These are phyloP conservation scores for Burhinus bistriatus DNA, from an alignment of 2,113 vertebrate genomes.

Conservation along the genomic window DNA sequence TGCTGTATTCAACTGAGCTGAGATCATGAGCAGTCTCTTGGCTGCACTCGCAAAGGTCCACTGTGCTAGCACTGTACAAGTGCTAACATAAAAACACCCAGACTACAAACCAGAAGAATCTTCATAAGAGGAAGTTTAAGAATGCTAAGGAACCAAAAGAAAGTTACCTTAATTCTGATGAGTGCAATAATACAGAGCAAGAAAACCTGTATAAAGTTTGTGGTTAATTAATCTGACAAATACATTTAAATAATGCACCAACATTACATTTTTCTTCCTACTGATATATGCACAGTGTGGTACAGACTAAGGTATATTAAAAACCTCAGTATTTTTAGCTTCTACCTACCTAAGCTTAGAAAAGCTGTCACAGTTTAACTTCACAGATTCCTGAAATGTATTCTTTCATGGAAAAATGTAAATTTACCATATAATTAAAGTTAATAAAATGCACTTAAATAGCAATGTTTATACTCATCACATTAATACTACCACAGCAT, in stretches of 20 bases:
- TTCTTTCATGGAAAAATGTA: background rate
- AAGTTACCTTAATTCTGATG: background rate
- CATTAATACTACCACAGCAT: background rate
- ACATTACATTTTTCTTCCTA: background rate
- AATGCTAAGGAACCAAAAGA: background rate
- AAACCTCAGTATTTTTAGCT: background rate
- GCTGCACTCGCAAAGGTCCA: background rate
- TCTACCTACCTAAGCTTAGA: background rate
- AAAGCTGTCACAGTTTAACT: background rate
- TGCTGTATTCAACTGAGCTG: rapidly evolving
- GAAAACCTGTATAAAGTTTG: background rate
- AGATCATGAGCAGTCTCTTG: background rate
- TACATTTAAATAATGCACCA: background rate
- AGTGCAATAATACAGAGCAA: background rate
- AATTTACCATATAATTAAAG: background rate
- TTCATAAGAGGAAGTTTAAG: background rate
- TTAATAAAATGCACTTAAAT: background rate
- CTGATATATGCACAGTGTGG: background rate
- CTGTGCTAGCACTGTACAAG: rapidly evolving
- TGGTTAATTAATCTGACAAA: background rate
- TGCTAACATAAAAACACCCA: background rate
- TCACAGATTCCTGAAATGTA: background rate
- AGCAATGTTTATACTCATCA: background rate
- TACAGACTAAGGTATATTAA: background rate
- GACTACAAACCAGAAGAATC: background rate